Conservation (phyloP, 2,797 vertebrate species). For the Labroides dimidiatus region DNA sequence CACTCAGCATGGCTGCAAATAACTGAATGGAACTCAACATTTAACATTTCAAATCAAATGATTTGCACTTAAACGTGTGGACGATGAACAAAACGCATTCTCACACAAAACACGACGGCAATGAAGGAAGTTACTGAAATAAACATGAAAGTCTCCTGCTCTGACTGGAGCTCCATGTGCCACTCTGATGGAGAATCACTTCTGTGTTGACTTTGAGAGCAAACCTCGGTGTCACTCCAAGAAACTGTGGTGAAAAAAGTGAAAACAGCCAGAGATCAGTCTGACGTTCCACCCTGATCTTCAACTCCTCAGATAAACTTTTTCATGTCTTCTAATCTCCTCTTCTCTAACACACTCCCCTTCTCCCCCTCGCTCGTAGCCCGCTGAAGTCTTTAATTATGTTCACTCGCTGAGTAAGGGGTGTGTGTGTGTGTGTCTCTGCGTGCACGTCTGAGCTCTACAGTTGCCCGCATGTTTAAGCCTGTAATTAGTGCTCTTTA, state of each 20-base stretch:
- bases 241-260: slow-evolving; percentile 17
- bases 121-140: too few relatives aligned
- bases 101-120: too few relatives aligned
- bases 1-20: too few relatives aligned
- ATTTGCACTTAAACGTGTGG: too few relatives aligned
- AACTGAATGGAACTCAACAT: too few relatives aligned
- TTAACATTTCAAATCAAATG: too few relatives aligned
- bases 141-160: too few relatives aligned
- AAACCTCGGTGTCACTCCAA: not conserved
- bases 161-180: too few relatives aligned
- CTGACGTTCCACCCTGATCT: slow-evolving; percentile 49
- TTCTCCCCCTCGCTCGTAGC: slow-evolving; percentile 66
- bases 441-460: slow-evolving; percentile 34
- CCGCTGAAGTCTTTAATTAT: slow-evolving; percentile 78
- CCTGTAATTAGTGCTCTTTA: slow-evolving; percentile 81
- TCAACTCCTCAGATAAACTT: slow-evolving; percentile 63
- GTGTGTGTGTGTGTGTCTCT: slow-evolving; percentile 32
- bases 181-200: too few relatives aligned
- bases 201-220: too few relatives aligned
- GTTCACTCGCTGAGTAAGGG: slow-evolving; percentile 65
- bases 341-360: slow-evolving; percentile 25
- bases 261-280: slow-evolving; percentile 3
- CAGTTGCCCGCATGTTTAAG: slow-evolving; percentile 68
- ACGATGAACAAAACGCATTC: too few relatives aligned
- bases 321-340: slow-evolving; percentile 63